Evolutionary conservation across 2,113 vertebrate genomes (phyloP).

Genomic region (Oryzias melastigma): DNA sequence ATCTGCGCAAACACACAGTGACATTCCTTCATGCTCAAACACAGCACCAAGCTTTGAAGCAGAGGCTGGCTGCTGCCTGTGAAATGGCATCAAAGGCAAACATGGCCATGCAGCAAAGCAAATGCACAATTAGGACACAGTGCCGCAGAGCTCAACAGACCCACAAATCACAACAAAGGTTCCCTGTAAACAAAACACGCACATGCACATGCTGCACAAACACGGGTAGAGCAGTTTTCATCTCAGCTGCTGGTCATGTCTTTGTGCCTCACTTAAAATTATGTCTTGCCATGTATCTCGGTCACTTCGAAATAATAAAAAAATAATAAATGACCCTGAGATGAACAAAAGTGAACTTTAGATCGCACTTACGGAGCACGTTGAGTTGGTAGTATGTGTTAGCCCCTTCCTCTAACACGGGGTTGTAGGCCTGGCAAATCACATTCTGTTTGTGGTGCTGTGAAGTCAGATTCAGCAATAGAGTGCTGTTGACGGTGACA

Average conservation of each 20-base stretch:
- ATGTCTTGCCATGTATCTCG: slow-evolving; percentile 32
- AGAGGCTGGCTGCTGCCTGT: slow-evolving; percentile 69
- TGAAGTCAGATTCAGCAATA: slow-evolving; percentile 66
- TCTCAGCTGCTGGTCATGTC: slow-evolving; percentile 30
- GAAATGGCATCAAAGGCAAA: slow-evolving; percentile 77
- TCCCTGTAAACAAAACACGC: slow-evolving; percentile 43
- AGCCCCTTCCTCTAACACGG: slow-evolving; percentile 64
- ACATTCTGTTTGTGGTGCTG: slow-evolving; percentile 72
- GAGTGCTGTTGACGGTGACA: slow-evolving; percentile 63
- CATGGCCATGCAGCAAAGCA: slow-evolving; percentile 70
- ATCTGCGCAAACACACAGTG: slow-evolving; percentile 66
- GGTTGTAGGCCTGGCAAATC: slow-evolving; percentile 76
- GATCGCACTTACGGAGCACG: slow-evolving; percentile 75
- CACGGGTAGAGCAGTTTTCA: slow-evolving; percentile 37
- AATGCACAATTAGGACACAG: slow-evolving; percentile 72
- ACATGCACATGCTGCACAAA: slow-evolving; percentile 32
- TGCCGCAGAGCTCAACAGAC: slow-evolving; percentile 56
- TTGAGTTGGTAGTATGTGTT: slow-evolving; percentile 76
- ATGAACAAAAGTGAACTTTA: slow-evolving; percentile 1
- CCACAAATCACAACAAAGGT: slow-evolving; percentile 64
- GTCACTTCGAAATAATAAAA: slow-evolving; percentile 21
- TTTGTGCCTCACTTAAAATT: slow-evolving; percentile 46
- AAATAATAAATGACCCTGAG: neutral
- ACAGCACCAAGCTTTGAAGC: slow-evolving; percentile 72
- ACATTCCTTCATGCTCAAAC: slow-evolving; percentile 71